Conservation (phyloP, 2,113 vertebrate species). For the Labeo catla region DNA sequence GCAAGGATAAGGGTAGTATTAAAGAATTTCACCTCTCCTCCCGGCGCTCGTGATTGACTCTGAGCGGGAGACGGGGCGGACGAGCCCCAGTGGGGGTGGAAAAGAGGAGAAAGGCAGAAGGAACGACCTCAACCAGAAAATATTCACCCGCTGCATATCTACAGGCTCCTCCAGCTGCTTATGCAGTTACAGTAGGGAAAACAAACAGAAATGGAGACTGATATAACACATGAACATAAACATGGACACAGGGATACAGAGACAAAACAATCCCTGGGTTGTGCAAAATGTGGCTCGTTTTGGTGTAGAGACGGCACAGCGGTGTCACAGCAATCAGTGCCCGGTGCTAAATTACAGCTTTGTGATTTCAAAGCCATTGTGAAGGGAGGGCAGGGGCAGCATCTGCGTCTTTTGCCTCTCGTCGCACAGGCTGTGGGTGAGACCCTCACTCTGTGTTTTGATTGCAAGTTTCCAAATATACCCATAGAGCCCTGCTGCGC, state of each 20-base stretch:
- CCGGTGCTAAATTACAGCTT: slow-evolving; percentile 68
- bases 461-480: slow-evolving; percentile 36
- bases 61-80: neutral
- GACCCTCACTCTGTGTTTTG: slow-evolving; percentile 51
- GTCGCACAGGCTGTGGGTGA: slow-evolving; percentile 45
- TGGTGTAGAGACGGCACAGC: neutral
- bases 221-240: slow-evolving; percentile 50
- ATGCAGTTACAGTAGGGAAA: slow-evolving; percentile 20
- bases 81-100: neutral
- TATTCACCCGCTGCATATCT: neutral
- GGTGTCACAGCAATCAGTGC: slow-evolving; percentile 61
- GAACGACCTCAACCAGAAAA: neutral
- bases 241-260: slow-evolving; percentile 53
- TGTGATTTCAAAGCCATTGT: slow-evolving; percentile 61
- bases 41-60: neutral
- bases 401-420: slow-evolving; percentile 60
- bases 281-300: neutral
- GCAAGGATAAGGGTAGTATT: slow-evolving; percentile 36
- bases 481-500: neutral
- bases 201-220: slow-evolving; percentile 3
- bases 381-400: slow-evolving; percentile 61
- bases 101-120: neutral
- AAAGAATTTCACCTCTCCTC: slow-evolving; percentile 24
- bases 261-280: slow-evolving; percentile 41
- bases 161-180: slow-evolving; percentile 2